Percentiles rank a stretch among this genome's conserved stretches.
Conservation (phyloP, 2,113 vertebrate species). For the Perca fluviatilis region DNA sequence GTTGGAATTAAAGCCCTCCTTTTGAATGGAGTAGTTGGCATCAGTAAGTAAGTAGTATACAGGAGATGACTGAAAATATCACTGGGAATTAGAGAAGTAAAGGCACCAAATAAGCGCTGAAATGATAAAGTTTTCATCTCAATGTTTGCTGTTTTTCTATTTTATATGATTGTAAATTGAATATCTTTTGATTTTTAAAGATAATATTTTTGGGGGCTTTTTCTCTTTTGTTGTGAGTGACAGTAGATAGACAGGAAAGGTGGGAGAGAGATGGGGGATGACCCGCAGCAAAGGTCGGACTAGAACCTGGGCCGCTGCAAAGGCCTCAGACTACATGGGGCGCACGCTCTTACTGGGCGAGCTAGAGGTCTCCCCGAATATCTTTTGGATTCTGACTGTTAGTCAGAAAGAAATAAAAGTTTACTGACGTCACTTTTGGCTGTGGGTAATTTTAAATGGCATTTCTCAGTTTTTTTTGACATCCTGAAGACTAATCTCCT, state of each 20-base stretch:
- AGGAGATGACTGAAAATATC: background rate
- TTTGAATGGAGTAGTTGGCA: constrained; percentile 8
- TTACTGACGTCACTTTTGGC: background rate
- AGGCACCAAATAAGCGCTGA: background rate
- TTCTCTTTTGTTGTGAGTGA: too few species aligned
- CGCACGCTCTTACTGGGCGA: too few species aligned
- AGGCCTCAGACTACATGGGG: too few species aligned
- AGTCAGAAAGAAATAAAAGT: background rate
- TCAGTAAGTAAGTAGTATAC: too few species aligned
- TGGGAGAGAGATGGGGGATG: too few species aligned
- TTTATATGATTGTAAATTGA: too few species aligned
- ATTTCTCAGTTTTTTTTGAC: background rate
- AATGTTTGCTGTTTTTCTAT: background rate
- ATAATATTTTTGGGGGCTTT: too few species aligned
- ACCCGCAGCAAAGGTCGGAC: too few species aligned
- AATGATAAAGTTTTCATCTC: background rate
- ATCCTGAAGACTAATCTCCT: background rate
- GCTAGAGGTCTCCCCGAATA: too few species aligned
- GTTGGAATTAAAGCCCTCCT: background rate
- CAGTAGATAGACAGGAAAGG: too few species aligned
- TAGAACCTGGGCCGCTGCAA: too few species aligned
- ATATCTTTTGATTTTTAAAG: background rate
- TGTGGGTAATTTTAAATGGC: background rate
- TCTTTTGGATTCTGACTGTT: background rate
- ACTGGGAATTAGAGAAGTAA: too few species aligned